Evolutionary conservation across 2,797 vertebrate species (phyloP).

Genomic region (Tarsius wallacei): DNA sequence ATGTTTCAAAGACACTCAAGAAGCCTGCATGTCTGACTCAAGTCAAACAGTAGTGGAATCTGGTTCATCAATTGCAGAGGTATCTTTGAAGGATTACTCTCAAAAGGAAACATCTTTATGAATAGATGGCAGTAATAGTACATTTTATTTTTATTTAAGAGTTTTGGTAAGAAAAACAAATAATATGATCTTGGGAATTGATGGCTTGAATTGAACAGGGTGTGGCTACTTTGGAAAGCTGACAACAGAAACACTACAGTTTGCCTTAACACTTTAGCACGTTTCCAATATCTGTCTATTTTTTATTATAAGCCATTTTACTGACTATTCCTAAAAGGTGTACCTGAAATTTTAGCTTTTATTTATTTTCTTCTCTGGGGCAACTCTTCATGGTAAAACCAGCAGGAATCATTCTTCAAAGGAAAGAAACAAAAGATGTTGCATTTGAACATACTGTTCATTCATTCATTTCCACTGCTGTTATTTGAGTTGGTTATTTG

Average conservation of each 20-base stretch:
- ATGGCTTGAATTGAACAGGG: background rate
- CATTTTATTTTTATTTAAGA: conserved; percentile 34
- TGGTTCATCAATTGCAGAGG: background rate
- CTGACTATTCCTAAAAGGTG: background rate
- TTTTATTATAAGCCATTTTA: conserved; percentile 44
- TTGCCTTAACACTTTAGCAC: background rate
- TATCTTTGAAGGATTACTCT: background rate
- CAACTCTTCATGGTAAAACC: conserved; percentile 33
- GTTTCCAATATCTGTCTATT: background rate
- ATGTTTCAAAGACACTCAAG: background rate
- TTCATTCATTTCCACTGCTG: background rate
- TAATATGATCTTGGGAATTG: background rate
- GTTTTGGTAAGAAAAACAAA: conserved; percentile 44
- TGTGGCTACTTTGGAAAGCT: background rate
- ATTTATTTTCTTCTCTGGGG: conserved; percentile 3
- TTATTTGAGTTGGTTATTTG: conserved; percentile 24
- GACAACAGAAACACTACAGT: background rate
- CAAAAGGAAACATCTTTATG: background rate
- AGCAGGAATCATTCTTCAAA: background rate
- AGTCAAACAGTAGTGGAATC: background rate
- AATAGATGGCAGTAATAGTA: background rate
- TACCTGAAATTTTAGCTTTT: conserved; percentile 25
- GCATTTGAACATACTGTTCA: background rate
- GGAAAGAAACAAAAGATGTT: conserved; percentile 13
- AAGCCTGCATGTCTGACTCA: background rate